phyloP scores from a whole-genome alignment of 2,113 vertebrate species.

The Pituophis catenifer region DNA sequence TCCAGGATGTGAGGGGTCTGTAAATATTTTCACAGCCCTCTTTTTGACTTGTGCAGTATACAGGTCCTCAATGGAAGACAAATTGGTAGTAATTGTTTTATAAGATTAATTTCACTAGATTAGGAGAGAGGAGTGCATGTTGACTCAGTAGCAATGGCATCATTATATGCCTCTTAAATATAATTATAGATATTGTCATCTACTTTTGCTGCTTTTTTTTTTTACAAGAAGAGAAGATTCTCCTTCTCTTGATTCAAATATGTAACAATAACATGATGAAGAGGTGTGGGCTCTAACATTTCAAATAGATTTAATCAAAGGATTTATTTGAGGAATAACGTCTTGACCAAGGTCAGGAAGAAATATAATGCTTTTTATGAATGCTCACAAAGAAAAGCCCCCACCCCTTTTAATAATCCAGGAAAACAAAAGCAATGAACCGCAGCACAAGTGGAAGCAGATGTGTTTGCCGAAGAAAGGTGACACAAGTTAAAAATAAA shows the following conservation, averaged over 20 bases:
- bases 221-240: conserved; percentile 10
- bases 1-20: too few species aligned
- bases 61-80: too few species aligned
- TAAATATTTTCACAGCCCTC: too few species aligned
- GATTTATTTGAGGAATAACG: not conserved
- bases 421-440: conserved; percentile 46
- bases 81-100: too few species aligned
- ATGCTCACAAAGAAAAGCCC: conserved; percentile 43
- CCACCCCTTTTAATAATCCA: conserved; percentile 18
- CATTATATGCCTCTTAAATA: not conserved
- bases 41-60: too few species aligned
- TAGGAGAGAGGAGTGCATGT: not conserved
- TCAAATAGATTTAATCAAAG: not conserved
- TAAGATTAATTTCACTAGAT: not conserved
- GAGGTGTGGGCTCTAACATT: not conserved
- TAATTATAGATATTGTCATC: too few species aligned
- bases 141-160: not conserved
- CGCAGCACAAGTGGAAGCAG: conserved; percentile 56
- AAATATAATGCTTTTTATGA: conserved; percentile 29
- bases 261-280: not conserved
- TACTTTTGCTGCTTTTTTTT: not conserved
- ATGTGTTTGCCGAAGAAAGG: conserved; percentile 34
- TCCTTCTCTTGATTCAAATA: not conserved
- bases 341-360: conserved; percentile 13
- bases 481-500: conserved; percentile 40